Evolutionary conservation across 2,113 vertebrate species (phyloP), one percentile per base, ranked within the genome.

Genomic region (Peromyscus maniculatus): DNA sequence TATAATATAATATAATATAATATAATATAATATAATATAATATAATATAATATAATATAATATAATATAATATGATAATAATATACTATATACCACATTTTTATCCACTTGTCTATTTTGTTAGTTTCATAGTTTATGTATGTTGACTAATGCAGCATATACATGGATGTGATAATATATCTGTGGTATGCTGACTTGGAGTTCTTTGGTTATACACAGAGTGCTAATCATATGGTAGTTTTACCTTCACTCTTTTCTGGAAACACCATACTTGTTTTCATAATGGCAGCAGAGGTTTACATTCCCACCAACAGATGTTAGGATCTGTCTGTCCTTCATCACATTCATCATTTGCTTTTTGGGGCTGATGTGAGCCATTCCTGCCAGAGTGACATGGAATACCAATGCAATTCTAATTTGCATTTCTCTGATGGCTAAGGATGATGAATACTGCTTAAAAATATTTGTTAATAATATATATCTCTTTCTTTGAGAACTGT

Each of bases 281-380:
- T 36, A 52, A 52, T 8, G 6, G 43, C 22, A 3, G 5, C 15
- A 87, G 26, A 10, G 8, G 9, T 52, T 87, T 69, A 3, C 17
- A 36, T 7, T 69, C 17, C 28, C 16, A 22, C 31, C 28, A 69
- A 31, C 9, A 67, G 64, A 49, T 22, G 49, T 17, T 22, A 87
- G 31, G 2, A 5, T 13, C 16, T 9, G 17, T 36, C 16, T 9
- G 17, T 36, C 17, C 19, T 17, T 3, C 31, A 11, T 1, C 46
- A 46, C 8, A 36, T 52, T 69, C 11, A 46, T 87, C 7, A 21
- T 87, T 87, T 69, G 17, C 5, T 24, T 52, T 86, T n/a, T 22
- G 26, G 17, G 46, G 28, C 2, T 69, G 31, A 87, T 43, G 7
- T 28, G 7, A 66, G 55, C 16, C 5, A 13, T 49, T 49, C 43